Evolutionary conservation across 1,140 invertebrate species (phyloP), one percentile per base, ranked within the genome.

Genomic region (Araneus ventricosus): DNA sequence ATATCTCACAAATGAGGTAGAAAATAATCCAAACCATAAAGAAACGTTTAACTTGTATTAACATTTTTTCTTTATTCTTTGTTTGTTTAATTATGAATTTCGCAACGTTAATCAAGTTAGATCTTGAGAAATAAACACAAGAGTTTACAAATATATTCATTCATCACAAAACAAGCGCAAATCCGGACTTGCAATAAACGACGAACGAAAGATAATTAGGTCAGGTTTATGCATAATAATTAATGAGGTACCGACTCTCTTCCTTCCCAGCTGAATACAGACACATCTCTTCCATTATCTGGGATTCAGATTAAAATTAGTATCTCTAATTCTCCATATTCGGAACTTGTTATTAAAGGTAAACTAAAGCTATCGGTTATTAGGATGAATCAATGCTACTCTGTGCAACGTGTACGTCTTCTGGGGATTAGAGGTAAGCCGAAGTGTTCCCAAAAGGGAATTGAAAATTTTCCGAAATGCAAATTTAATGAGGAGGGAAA

Each of bases 171-270:
- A 41, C 20, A 82, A 41, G 79, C n/a, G n/a, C 22, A 82, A 52
- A 14, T 37, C 37, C 39, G 7, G 41, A 17, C 7, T 24, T 8
- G 27, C 34, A 37, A 37, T 63, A 37, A 87, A 87, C 20, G 30
- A 22, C 57, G 52, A 37, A 52, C 39, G 59, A n/a, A 84, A 63
- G 85, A 87, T 87, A 87, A 87, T 87, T 59, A 87, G 59, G 24
- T 63, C 37, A 41, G 59, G 57, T 87, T 87, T 87, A 87, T 87
- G 85, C 85, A 87, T 87, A 37, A 87, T 87, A 87, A 87, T 87
- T 87, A 87, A 87, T 87, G 59, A 59, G 57, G 20, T 17, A 39
- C 22, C 14, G 27, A 37, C 30, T 86, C 27, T 87, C 45, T 17
- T 14, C 45, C 45, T 52, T 41, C 85, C 85, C 85, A 61, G 10